Evolutionary conservation across 2,797 vertebrate species (phyloP), one percentile per base, ranked within the genome.

Genomic region (Phrynocephalus guinanensis): DNA sequence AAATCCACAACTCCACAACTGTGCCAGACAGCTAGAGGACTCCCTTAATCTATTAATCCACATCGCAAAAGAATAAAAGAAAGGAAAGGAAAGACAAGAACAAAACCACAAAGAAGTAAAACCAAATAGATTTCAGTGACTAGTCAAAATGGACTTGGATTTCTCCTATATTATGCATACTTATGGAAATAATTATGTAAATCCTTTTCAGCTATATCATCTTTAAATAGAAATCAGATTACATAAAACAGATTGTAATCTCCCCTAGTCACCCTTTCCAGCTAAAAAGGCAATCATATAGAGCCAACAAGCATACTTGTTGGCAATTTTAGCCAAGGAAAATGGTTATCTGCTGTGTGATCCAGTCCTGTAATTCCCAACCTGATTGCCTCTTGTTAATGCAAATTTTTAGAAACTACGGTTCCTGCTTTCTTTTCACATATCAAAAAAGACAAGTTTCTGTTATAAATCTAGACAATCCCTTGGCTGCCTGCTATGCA

Each of bases 111-210:
- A 93, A 86, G 87, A 86, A 94, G 90, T 93, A 10, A 38, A 24
- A 26, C 33, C 60, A 92, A 82, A 44, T 81, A 77, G 16, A 83
- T 83, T 91, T 82, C 82, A 88, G 76, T 82, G 71, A 87, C 82
- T 92, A 56, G 44, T 72, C 87, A 0, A 91, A 95, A 93, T 94
- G 86, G 90, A 90, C 84, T 79, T 95, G 87, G 89, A 93, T 96
- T 95, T 92, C 73, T 92, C 93, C 92, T 91, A 91, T 94, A 95
- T 94, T 94, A 91, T 93, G 85, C 89, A 89, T 92, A 86, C 94
- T 96, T 95, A 95, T 89, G 91, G 95, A 96, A 95, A 96, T 96
- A 95, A 96, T 95, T 96, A 96, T 96, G 95, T 93, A 96, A 96
- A 95, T 94, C 91, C 94, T 95, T 95, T 93, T 95, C 71, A 91